These are phyloP conservation scores for Heterodera carotae DNA, from an alignment of 1,140 invertebrate genomes.

Conservation along the genomic window DNA sequence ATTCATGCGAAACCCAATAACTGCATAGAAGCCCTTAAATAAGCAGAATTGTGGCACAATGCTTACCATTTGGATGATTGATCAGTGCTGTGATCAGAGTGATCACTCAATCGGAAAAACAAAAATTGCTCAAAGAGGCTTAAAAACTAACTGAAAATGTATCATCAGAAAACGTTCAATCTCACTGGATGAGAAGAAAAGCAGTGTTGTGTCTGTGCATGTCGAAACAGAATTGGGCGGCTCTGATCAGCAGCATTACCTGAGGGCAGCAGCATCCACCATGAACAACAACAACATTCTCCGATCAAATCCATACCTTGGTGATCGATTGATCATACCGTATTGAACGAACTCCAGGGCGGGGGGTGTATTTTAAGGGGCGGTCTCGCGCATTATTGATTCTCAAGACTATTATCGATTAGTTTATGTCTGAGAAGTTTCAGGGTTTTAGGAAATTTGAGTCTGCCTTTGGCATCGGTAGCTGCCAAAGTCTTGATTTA, in stretches of 20 bases:
- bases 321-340: background rate
- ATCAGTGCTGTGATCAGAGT: no score
- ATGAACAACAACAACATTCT: background rate
- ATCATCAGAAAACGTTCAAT: constrained; percentile 29
- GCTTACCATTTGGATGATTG: background rate
- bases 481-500: no score
- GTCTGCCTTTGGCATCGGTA: background rate
- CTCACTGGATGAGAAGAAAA: constrained; percentile 15
- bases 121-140: background rate
- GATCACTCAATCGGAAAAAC: no score
- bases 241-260: constrained; percentile 1
- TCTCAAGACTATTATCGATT: no score
- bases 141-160: no score
- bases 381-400: background rate
- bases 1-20: background rate
- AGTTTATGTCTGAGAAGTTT: background rate
- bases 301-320: constrained; percentile 18
- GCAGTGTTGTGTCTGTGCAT: background rate
- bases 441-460: background rate
- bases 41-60: background rate
- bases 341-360: background rate
- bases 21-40: no score
- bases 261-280: background rate
- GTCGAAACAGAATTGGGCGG: background rate
- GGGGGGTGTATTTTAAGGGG: background rate